A percentile compares a stretch with the other conserved stretches of the same genome.
These are phyloP conservation scores for Tetrapedia diversipes DNA, from an alignment of 2,888 invertebrate species.

Conservation along the genomic window DNA sequence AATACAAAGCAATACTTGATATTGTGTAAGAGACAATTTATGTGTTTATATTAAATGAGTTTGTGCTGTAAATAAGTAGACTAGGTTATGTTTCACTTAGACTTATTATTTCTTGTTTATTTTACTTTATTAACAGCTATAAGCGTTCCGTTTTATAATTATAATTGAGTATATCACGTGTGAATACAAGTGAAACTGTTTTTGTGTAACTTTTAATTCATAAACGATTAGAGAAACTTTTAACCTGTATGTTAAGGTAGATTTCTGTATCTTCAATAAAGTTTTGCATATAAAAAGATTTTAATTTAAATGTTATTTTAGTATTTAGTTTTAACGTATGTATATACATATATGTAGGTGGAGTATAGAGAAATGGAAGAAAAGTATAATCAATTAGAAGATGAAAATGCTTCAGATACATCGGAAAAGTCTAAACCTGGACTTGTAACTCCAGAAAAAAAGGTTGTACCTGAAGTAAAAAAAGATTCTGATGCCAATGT, in stretches of 20 bases:
- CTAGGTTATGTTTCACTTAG: constrained; percentile 63
- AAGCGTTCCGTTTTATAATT: background rate
- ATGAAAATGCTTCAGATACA: constrained; percentile 86
- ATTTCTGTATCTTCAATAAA: background rate
- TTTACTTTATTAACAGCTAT: background rate
- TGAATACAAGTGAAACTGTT: constrained; percentile 9
- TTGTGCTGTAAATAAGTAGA: constrained; percentile 17
- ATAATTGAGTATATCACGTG: background rate
- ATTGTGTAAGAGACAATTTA: background rate
- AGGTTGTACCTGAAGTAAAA: constrained; percentile 80
- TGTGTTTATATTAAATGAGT: background rate
- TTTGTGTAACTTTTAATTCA: constrained; percentile 50
- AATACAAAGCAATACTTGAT: background rate
- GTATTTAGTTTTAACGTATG: background rate
- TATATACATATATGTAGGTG: constrained; percentile 82
- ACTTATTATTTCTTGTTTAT: constrained; percentile 14
- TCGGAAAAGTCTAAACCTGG: constrained; percentile 86
- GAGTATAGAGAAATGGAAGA: constrained; percentile 88
- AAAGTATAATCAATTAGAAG: constrained; percentile 86
- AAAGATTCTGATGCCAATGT: constrained; percentile 85
- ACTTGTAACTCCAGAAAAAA: constrained; percentile 80
- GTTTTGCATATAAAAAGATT: background rate
- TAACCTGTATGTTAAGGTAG: constrained; percentile 33
- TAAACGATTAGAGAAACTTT: constrained; percentile 21
- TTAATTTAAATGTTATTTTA: background rate